Base-by-base conservation (phyloP, 2,888 invertebrate genomes). In the Herminia tarsipennalis region DNA sequence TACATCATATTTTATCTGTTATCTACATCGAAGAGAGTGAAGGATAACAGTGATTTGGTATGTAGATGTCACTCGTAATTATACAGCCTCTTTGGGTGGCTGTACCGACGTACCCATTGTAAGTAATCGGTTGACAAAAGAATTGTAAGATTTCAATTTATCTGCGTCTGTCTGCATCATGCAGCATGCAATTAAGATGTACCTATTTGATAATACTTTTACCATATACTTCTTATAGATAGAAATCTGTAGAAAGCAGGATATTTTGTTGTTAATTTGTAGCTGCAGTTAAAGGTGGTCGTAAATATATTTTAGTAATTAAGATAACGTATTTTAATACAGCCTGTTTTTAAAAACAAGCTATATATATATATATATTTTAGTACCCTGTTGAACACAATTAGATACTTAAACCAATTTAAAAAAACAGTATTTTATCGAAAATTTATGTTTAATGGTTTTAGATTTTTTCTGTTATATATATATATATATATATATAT, bases 31-130 rank as follows among this genome's bases (percentile, higher is more conserved):
- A 60, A 42, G 46, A 34, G 50, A 69, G 70, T 71, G 76, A 77
- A 76, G 77, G 80, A 76, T 73, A 76, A 58, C 73, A 70, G 65
- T 76, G 73, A 80, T 81, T 81, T 79, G 73, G 72, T 78, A 75
- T 79, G 77, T 74, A 77, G 76, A 78, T 78, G 73, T 71, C 70
- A 66, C 45, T 54, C 42, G 62, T 54, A 61, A 70, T 70, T 71
- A 70, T 69, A 44, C 68, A 46, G 60, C 41, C 54, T 44, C 60
- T 48, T 64, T 66, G 62, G 70, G 67, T 66, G 74, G 70, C 28
- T 58, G 54, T 24, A 27, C 49, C 42, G 49, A 16, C 41, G 48
- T 40, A 25, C 41, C n/a, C 30, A 48, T 56, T 53, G 57, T 58
- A 57, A 61, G 46, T 59, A 70, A 59, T 57, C 53, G 50, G 40